Base-by-base conservation (phyloP, 2,113 vertebrate genomes). In the Synodontis membranacea region DNA sequence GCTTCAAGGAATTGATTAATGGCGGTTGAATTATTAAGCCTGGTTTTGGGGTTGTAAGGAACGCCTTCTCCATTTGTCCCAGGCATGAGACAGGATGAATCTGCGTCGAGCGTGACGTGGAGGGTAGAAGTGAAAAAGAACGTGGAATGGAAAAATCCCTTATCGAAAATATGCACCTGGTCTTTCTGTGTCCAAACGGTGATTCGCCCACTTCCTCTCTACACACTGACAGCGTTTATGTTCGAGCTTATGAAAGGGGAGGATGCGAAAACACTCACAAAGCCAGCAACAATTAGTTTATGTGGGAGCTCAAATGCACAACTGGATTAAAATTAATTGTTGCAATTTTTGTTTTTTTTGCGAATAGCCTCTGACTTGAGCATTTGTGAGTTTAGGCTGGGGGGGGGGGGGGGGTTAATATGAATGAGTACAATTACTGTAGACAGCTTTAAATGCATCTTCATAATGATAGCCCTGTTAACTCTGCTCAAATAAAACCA, bases 241-340 rank as follows among this genome's bases (percentile, higher is more conserved):
- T 79, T 48, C 80, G 17, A 64, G 46, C 58, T 58, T 79, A 42
- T 42, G 48, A 39, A 79, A 74, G 21, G n/a, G 21, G 23, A 66
- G 37, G 74, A 37, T 72, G 60, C 81, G n/a, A 21, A 48, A 70
- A 31, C 82, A 50, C 28, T 82, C 39, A 37, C 52, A 15, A 39
- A 34, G 86, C 60, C 76, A 74, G 74, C 81, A 62, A 44, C 14
- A 88, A 88, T 80, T 76, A 37, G 44, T 85, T 89, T 89, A 84
- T 44, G 28, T 15, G n/a, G 52, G 75, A 84, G 82, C 60, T 39
- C 34, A 64, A 83, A 83, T 23, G 68, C 44, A 64, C 87, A 85
- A 90, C 85, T 76, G 72, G 76, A 88, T 89, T 89, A 88, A 87
- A 87, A 81, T 44, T 15, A 10, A 62, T 37, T 78, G 37, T 62